Evolutionary conservation across 2,888 invertebrate species (phyloP).

Genomic region (Caenorhabditis sp.): DNA sequence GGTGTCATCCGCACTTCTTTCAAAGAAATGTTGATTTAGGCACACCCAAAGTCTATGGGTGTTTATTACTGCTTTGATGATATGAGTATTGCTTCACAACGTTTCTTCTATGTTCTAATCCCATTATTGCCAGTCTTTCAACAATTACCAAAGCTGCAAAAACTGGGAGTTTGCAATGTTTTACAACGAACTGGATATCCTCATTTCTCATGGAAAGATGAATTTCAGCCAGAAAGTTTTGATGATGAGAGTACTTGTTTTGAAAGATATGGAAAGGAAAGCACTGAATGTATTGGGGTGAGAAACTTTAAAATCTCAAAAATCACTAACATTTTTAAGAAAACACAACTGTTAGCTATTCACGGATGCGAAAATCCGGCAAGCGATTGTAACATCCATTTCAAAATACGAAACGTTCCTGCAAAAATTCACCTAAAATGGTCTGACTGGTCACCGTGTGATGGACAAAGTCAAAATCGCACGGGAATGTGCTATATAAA

Average conservation of each 20-base stretch:
- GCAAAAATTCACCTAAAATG: neutral
- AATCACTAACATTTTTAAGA: neutral
- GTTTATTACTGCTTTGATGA: neutral
- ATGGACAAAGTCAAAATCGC: neutral
- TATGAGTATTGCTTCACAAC: neutral
- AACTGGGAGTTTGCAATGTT: neutral
- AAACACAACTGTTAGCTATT: neutral
- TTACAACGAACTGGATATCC: neutral
- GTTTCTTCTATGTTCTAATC: neutral
- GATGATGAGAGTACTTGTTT: neutral
- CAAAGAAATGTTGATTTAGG: neutral
- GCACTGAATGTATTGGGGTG: neutral
- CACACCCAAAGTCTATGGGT: neutral
- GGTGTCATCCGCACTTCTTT: too few relatives aligned
- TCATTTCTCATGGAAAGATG: conserved; percentile 4
- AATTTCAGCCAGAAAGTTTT: conserved; percentile 13
- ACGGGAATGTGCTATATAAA: neutral
- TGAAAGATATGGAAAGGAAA: neutral
- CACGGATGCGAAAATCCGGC: neutral
- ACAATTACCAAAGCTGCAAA: neutral
- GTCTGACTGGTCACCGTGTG: neutral
- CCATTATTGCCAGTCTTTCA: neutral
- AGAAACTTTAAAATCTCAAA: neutral
- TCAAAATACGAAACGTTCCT: neutral
- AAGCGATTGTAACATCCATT: neutral